Base-by-base conservation (phyloP, 2,888 invertebrate genomes). In the Cloeon dipterum region DNA sequence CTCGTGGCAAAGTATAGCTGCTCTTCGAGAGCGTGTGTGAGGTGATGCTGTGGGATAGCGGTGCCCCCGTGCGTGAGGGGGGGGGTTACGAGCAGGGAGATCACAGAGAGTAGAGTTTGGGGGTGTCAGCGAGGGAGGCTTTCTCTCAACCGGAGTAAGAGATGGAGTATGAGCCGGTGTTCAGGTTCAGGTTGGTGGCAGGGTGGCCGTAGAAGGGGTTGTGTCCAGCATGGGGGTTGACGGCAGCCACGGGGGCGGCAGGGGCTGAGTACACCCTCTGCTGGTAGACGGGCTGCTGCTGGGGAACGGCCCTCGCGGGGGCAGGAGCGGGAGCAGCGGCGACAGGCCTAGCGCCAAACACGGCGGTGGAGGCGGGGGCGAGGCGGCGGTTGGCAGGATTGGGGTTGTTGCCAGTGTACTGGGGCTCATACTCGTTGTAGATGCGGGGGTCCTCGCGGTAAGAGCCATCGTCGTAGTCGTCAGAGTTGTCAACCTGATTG, bases 361-460 rank as follows among this genome's bases (percentile, higher is more conserved):
- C 35, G 32, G 20, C 23, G 32, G 20, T 19, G 19, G 39, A 36
- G 39, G 36, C n/a, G n/a, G n/a, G n/a, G n/a, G n/a, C n/a, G n/a
- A n/a, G n/a, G n/a, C n/a, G n/a, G 35, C 43, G 43, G 20, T 18
- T 29, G 17, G 41, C 40, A 25, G 43, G 43, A 40, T 44, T 11
- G 49, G 51, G 45, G 39, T 40, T 46, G 45, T 18, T 44, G 43
- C 37, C 46, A 43, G 34, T 46, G 46, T 33, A 43, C 47, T 5
- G 49, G 50, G 23, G 47, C 20, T 35, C 70, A 49, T 74, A 70
- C 44, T 68, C 67, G 53, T 77, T 74, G 58, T 83, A 83, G 41
- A 77, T 65, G 41, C 68, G 67, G 0, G 83, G 83, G 52, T 83
- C 82, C 51, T 83, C 83, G 33, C 79, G 64, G 56, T 83, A 83